Evolutionary conservation across 2,113 vertebrate genomes (phyloP).

Genomic region (Cyphomyrus discorhynchus): DNA sequence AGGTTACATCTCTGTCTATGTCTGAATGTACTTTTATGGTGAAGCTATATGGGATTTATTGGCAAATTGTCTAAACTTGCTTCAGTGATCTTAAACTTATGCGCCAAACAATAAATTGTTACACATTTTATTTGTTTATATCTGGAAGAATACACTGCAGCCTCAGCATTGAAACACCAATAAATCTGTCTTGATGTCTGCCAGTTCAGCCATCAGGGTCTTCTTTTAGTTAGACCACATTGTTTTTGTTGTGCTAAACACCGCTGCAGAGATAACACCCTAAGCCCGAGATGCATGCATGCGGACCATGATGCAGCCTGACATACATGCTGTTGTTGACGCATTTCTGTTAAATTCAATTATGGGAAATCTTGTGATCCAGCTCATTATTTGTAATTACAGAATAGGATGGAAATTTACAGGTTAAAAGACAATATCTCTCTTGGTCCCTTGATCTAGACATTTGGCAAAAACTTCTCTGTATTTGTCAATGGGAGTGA

Average conservation of each 20-base stretch:
- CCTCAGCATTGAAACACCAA: not conserved
- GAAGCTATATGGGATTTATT: conserved; percentile 4
- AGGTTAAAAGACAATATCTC: not conserved
- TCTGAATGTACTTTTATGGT: not conserved
- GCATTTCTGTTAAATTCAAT: not conserved
- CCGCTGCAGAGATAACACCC: not conserved
- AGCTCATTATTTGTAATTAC: not conserved
- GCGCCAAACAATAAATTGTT: not conserved
- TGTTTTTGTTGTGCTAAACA: not conserved
- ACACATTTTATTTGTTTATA: not conserved
- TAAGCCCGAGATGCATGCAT: not conserved
- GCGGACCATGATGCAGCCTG: not conserved
- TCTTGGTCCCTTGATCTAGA: not conserved
- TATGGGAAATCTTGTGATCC: not conserved
- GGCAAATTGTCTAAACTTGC: not conserved
- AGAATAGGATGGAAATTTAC: not conserved
- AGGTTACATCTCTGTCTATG: conserved; percentile 5
- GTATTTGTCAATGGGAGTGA: not conserved
- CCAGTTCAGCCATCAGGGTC: not conserved
- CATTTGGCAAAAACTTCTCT: not conserved
- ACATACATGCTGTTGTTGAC: not conserved
- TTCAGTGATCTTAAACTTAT: not conserved
- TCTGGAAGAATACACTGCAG: not conserved
- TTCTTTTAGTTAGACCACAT: not conserved
- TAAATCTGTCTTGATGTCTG: not conserved